Percentiles rank a stretch among this genome's conserved stretches.
These are phyloP conservation scores for Chaitophorus viminalis DNA, from an alignment of 2,888 invertebrate genomes.

Conservation along the genomic window DNA sequence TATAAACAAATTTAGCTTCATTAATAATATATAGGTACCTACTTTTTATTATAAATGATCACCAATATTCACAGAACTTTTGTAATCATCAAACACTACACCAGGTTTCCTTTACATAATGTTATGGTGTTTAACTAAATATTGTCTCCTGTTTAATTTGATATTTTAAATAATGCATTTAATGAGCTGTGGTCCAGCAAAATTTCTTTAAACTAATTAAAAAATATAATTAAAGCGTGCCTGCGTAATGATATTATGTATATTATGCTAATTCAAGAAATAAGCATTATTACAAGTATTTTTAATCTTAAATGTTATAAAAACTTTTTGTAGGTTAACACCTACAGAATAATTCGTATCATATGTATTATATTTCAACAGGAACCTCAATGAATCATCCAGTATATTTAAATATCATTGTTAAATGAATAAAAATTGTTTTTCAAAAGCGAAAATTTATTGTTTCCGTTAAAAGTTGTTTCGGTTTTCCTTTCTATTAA, in stretches of 20 bases:
- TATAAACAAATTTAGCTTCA: no score
- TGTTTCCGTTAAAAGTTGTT: slow-evolving; percentile 29
- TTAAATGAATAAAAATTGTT: background rate
- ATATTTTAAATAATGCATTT: slow-evolving; percentile 17
- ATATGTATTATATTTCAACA: slow-evolving; percentile 6
- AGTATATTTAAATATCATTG: background rate
- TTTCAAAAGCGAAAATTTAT: slow-evolving; percentile 11
- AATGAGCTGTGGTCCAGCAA: background rate
- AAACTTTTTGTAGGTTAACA: background rate
- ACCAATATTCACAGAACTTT: no score
- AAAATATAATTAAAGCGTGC: slow-evolving; percentile 12
- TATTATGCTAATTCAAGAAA: slow-evolving; percentile 27
- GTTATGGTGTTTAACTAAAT: background rate
- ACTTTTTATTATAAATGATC: background rate
- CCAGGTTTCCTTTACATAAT: background rate
- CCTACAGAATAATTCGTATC: background rate
- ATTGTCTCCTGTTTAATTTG: background rate
- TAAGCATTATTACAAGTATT: background rate
- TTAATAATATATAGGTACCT: no score
- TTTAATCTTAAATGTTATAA: background rate
- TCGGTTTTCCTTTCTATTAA: background rate
- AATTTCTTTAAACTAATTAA: background rate
- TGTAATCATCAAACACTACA: background rate
- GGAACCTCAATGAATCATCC: background rate
- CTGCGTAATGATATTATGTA: slow-evolving; percentile 12